phyloP scores from a whole-genome alignment of 2,113 vertebrate genomes.

The Lepisosteus oculatus region DNA sequence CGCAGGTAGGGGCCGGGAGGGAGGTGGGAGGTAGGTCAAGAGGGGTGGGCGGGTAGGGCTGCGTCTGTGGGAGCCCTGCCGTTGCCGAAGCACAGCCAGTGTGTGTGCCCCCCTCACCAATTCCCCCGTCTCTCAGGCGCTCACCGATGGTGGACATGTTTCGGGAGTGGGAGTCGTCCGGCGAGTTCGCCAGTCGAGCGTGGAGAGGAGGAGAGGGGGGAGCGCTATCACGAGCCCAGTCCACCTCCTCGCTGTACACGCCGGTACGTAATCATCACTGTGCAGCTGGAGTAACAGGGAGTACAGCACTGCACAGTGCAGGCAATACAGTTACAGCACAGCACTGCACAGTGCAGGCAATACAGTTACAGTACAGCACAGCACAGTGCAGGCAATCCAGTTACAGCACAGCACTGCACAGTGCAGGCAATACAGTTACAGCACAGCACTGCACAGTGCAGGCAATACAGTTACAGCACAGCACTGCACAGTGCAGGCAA shows the following conservation, averaged over 20 bases:
- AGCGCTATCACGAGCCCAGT: conserved; percentile 53
- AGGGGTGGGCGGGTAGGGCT: background rate
- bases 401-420: no score
- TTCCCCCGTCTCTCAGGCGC: conserved; percentile 50
- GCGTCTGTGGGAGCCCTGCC: no score
- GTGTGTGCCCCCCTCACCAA: no score
- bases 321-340: no score
- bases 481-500: background rate
- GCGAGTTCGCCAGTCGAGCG: conserved; percentile 48
- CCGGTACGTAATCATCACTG: conserved; percentile 29
- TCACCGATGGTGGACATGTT: conserved; percentile 57
- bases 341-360: no score
- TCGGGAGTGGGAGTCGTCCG: conserved; percentile 55
- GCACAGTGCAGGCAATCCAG: no score
- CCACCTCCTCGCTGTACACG: conserved; percentile 55
- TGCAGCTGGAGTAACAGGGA: background rate
- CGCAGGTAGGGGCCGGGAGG: conserved; percentile 57
- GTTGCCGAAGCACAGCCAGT: no score
- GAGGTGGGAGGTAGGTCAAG: background rate
- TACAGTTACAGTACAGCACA: no score
- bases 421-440: no score
- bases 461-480: background rate
- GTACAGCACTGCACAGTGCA: no score
- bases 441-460: background rate
- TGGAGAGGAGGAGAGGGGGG: conserved; percentile 43